Conservation (phyloP, 2,888 invertebrate genomes). For the Sarcophaga caerulescens region DNA sequence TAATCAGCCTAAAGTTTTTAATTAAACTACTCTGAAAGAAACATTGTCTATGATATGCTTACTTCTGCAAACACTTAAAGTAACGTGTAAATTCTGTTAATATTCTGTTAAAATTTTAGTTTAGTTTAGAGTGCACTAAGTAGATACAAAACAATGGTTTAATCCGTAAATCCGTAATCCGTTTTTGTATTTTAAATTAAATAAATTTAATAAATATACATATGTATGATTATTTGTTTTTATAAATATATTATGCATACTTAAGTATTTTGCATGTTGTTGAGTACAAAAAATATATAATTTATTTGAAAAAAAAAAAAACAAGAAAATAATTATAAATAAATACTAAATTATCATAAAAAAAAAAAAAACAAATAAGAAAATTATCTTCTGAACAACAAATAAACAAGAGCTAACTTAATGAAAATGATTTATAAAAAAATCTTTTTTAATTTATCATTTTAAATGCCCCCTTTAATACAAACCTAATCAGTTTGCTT, state of each 20-base stretch:
- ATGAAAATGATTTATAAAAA: slow-evolving; percentile 32
- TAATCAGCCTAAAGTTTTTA: no score
- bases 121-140: no score
- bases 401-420: slow-evolving; percentile 75
- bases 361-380: slow-evolving; percentile 31
- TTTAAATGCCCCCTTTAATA: neutral
- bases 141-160: no score
- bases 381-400: slow-evolving; percentile 71
- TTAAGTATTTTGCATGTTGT: slow-evolving; percentile 65
- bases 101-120: no score
- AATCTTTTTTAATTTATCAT: slow-evolving; percentile 5
- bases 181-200: no score
- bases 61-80: no score
- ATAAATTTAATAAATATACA: no score
- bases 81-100: no score
- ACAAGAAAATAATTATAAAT: slow-evolving; percentile 19
- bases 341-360: neutral
- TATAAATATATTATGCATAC: slow-evolving; percentile 8
- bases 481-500: neutral
- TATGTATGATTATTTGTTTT: no score
- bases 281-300: slow-evolving; percentile 27
- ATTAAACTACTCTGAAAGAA: no score
- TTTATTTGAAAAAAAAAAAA: slow-evolving; percentile 40
- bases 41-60: no score
- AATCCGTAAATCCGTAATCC: no score